Base-by-base conservation (phyloP, 2,797 vertebrate species). In the Urosaurus nigricauda region DNA sequence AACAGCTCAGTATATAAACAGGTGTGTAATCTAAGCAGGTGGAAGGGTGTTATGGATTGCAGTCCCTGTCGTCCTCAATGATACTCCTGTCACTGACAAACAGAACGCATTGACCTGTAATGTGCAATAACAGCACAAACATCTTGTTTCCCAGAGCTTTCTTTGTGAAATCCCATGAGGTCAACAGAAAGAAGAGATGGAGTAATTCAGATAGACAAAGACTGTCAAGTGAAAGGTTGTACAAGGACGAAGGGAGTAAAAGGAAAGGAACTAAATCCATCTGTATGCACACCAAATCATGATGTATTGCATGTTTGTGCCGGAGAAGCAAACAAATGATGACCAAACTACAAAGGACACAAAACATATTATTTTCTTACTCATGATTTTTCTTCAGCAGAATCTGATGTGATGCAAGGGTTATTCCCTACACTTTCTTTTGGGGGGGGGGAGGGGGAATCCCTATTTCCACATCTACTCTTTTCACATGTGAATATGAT, bases 291-390 rank as follows among this genome's bases (percentile, higher is more conserved):
- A 47, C 14, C 40, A 77, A 29, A 12, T 85, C 16, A 29, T 74
- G 70, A 74, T n/a, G 35, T 32, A 60, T 2, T 80, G 51, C 29
- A 35, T 70, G 71, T 40, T 75, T 83, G 19, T 74, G 14, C 40
- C 16, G 56, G 8, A 63, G 56, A 75, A 74, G 43, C 37, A 87
- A 87, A 87, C 19, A 81, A 53, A 81, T 68, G 75, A 51, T 53
- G 60, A 32, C 5, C 84, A 58, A n/a, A 13, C 29, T 21, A 40
- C 7, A 19, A 29, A n/a, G 37, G 58, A 21, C 13, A 32, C 5
- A 43, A 58, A 85, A 60, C 26, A 32, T 14, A 29, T 6, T 8
- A 75, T 37, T 60, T 29, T 43, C 26, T 43, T 53, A 60, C 26
- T 60, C 21, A 17, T 75, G 26, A 29, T 63, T 84, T 13, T 32